A percentile compares a stretch with the other conserved stretches of the same genome.
Conservation (phyloP, 2,113 vertebrate species). For the Lepus europaeus region DNA sequence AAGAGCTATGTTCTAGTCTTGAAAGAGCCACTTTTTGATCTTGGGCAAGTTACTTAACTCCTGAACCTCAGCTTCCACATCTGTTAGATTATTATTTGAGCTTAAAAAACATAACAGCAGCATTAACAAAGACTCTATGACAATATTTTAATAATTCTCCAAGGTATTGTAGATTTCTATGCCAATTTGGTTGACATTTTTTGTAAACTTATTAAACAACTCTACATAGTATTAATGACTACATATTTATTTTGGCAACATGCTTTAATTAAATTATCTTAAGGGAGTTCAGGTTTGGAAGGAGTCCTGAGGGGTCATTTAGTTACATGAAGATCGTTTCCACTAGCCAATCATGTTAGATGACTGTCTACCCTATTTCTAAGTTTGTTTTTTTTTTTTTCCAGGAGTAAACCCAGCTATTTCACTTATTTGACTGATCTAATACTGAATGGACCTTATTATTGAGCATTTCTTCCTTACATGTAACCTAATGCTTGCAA, state of each 20-base stretch:
- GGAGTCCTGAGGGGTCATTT: slow-evolving; percentile 26
- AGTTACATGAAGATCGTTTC: slow-evolving; percentile 43
- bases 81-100: neutral
- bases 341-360: slow-evolving; percentile 30
- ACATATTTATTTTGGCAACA: slow-evolving; percentile 54
- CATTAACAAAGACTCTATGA: slow-evolving; percentile 49
- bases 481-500: slow-evolving; percentile 8
- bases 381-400: neutral
- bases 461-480: slow-evolving; percentile 42
- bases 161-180: slow-evolving; percentile 41
- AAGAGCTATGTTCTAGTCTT: neutral
- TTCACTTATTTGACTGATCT: neutral
- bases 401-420: slow-evolving; percentile 44
- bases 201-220: neutral
- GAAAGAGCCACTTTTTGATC: neutral
- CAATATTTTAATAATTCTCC: neutral
- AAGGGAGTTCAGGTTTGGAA: slow-evolving; percentile 39
- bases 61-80: slow-evolving; percentile 21
- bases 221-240: slow-evolving; percentile 25
- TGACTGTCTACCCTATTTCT: slow-evolving; percentile 51
- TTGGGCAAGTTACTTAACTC: slow-evolving; percentile 45
- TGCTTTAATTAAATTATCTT: slow-evolving; percentile 55
- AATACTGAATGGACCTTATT: slow-evolving; percentile 43
- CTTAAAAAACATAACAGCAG: slow-evolving; percentile 9
- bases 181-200: slow-evolving; percentile 50